Evolutionary conservation across 1,140 invertebrate genomes (phyloP).

Genomic region (Centruroides sculpturatus): DNA sequence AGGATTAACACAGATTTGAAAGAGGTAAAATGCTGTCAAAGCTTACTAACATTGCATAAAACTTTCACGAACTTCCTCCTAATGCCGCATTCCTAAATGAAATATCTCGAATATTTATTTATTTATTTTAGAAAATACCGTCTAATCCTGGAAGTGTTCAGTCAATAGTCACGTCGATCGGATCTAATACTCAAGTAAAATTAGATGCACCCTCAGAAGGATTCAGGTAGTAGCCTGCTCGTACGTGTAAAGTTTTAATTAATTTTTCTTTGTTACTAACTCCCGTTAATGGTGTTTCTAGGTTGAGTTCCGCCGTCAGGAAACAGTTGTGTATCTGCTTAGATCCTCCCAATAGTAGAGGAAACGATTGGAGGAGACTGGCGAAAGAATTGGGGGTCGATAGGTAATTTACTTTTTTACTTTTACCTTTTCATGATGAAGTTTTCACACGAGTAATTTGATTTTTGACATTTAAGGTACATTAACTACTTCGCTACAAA

Average conservation of each 20-base stretch:
- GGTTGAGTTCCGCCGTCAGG: conserved; percentile 65
- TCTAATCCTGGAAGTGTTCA: conserved; percentile 23
- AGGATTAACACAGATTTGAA: conserved; percentile 35
- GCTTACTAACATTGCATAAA: background rate
- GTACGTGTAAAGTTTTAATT: background rate
- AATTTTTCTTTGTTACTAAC: background rate
- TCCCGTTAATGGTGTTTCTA: conserved; percentile 33
- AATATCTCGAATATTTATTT: background rate
- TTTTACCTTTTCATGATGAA: too few relatives aligned
- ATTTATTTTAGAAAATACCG: background rate
- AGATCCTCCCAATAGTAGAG: conserved; percentile 74
- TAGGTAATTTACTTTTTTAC: conserved; percentile 37
- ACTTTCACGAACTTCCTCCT: background rate
- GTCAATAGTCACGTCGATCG: conserved; percentile 37
- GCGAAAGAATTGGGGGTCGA: conserved; percentile 78
- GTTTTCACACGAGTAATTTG: too few relatives aligned
- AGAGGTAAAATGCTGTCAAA: conserved; percentile 22
- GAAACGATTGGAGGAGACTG: conserved; percentile 89
- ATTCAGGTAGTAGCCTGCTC: conserved; percentile 28
- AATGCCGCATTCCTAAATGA: background rate
- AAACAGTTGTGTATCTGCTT: conserved; percentile 73
- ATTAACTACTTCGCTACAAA: conserved; percentile 94
- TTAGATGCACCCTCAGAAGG: conserved; percentile 31
- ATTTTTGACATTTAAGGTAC: conserved; percentile 42
- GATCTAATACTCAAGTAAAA: conserved; percentile 37